These are phyloP conservation scores for Sebastes matsubarae DNA, from an alignment of 2,797 vertebrate genomes.

Conservation along the genomic window DNA sequence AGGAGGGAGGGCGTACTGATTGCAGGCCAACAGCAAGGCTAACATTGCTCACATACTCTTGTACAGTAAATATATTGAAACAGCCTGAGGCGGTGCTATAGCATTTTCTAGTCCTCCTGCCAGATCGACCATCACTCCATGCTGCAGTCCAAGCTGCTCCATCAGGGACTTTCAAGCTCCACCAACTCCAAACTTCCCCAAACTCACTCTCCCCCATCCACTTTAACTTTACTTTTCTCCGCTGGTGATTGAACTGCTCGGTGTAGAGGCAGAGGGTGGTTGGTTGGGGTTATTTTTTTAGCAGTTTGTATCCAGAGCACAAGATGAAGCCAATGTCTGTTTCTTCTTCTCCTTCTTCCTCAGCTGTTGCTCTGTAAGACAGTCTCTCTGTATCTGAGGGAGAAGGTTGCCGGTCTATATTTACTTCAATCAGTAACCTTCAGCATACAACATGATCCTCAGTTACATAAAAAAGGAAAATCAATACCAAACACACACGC, in stretches of 20 bases:
- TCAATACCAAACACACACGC: constrained; percentile 7
- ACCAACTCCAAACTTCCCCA: background rate
- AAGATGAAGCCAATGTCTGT: background rate
- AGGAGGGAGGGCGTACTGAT: background rate
- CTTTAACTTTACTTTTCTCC: background rate
- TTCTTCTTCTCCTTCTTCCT: background rate
- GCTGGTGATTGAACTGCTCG: background rate
- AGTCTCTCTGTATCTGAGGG: constrained; percentile 1
- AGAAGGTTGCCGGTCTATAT: constrained; percentile 43
- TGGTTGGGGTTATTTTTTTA: background rate
- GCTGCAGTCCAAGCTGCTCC: background rate
- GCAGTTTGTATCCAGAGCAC: background rate
- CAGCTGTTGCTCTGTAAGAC: background rate
- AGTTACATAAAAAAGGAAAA: constrained; percentile 39
- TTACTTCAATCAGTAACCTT: constrained; percentile 34
- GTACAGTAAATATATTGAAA: background rate
- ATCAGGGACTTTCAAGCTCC: background rate
- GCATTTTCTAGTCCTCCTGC: background rate
- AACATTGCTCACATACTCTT: background rate
- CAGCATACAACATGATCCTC: constrained; percentile 24
- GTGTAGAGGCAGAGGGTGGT: background rate
- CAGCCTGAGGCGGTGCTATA: background rate
- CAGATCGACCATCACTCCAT: background rate
- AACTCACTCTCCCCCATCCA: background rate
- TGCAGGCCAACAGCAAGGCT: background rate